Conservation (phyloP, 2,888 invertebrate species). For the Parnassius glacialis region DNA sequence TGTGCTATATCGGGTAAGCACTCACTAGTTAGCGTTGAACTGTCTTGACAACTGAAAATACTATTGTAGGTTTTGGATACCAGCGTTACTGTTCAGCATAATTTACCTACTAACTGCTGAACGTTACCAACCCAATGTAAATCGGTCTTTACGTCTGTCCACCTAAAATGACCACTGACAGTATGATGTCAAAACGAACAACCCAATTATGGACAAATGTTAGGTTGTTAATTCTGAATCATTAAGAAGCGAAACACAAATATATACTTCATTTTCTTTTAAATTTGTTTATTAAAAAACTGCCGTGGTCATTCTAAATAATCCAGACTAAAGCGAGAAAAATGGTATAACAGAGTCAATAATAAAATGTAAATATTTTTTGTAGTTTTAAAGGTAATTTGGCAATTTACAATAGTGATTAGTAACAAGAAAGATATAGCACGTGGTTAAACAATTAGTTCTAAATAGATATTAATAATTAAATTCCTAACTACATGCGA, state of each 20-base stretch:
- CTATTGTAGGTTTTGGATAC: too few species aligned
- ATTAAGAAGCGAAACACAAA: background rate
- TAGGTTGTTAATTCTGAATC: too few species aligned
- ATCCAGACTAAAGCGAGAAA: constrained; percentile 40
- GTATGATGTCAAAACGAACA: background rate
- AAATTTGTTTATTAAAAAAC: constrained; percentile 6
- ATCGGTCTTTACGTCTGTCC: background rate
- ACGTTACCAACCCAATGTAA: too few species aligned
- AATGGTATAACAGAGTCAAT: constrained; percentile 59
- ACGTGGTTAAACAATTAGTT: constrained; percentile 52
- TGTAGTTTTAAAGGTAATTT: constrained; percentile 70
- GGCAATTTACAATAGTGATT: constrained; percentile 59
- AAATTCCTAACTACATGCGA: constrained; percentile 66
- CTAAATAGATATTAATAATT: constrained; percentile 53
- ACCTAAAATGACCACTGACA: constrained; percentile 24
- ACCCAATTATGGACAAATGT: too few species aligned
- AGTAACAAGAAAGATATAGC: constrained; percentile 55
- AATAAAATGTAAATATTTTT: constrained; percentile 49
- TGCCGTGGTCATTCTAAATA: constrained; percentile 24
- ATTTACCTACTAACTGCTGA: too few species aligned
- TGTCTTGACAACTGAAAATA: too few species aligned
- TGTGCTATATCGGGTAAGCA: too few species aligned
- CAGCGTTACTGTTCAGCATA: too few species aligned
- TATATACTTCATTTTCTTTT: background rate
- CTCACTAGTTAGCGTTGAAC: too few species aligned